Conservation (phyloP, 2,113 vertebrate genomes). For the Ia io region DNA sequence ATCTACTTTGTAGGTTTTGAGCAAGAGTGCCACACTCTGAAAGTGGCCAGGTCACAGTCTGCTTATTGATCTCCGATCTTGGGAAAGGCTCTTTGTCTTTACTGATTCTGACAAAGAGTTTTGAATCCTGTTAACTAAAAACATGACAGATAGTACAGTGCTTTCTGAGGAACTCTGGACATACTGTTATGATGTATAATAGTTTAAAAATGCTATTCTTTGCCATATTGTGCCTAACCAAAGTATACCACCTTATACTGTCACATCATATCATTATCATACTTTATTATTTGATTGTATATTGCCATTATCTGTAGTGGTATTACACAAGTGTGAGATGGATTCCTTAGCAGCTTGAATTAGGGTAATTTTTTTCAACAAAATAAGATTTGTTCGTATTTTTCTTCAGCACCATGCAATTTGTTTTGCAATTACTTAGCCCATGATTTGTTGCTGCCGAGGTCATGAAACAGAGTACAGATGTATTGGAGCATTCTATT, state of each 20-base stretch:
- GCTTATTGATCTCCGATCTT: neutral
- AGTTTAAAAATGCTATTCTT: neutral
- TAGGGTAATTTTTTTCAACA: neutral
- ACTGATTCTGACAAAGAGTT: neutral
- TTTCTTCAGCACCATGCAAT: constrained; percentile 7
- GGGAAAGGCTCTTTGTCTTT: neutral
- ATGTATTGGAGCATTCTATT: neutral
- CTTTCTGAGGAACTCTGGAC: neutral
- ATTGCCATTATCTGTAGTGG: neutral
- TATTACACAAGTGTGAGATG: neutral
- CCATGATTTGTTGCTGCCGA: neutral
- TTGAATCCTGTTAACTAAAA: neutral
- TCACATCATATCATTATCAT: neutral
- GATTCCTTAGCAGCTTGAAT: neutral
- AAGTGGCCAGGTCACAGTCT: neutral
- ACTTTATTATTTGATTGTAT: neutral
- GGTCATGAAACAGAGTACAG: neutral
- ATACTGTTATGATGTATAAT: neutral
- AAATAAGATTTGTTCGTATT: neutral
- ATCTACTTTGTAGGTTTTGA: neutral
- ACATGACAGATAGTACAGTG: neutral
- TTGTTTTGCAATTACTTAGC: neutral
- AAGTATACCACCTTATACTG: too few species aligned
- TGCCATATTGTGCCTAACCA: neutral
- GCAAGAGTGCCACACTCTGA: neutral